Evolutionary conservation across 2,113 vertebrate species (phyloP).

Genomic region (Phycodurus eques): DNA sequence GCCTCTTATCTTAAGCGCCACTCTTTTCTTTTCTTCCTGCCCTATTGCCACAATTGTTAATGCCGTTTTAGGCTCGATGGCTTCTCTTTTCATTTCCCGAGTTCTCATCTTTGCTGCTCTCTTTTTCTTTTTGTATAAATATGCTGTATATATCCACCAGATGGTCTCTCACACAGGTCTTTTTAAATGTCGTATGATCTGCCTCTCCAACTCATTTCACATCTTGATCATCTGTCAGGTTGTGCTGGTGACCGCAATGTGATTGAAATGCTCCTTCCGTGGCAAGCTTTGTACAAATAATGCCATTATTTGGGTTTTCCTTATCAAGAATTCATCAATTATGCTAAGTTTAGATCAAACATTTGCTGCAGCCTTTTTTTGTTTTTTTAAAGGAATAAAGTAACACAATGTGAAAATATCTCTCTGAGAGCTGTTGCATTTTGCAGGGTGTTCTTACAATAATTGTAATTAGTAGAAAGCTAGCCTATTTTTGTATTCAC

Average conservation of each 20-base stretch:
- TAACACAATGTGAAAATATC: no score
- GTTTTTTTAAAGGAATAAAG: no score
- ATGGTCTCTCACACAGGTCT: neutral
- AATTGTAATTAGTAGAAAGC: no score
- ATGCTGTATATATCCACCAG: neutral
- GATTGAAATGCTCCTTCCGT: neutral
- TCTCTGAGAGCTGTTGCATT: no score
- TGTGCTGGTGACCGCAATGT: neutral
- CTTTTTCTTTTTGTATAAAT: neutral
- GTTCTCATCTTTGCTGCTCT: slow-evolving; percentile 11
- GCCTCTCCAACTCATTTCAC: neutral
- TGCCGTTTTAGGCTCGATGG: slow-evolving; percentile 31
- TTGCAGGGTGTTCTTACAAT: neutral
- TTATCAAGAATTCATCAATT: no score
- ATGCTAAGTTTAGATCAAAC: no score
- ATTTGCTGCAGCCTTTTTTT: no score
- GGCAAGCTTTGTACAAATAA: no score
- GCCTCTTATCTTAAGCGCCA: slow-evolving; percentile 25
- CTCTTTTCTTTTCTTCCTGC: slow-evolving; percentile 20
- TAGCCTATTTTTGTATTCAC: no score
- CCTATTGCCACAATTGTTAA: slow-evolving; percentile 29
- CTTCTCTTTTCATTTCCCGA: slow-evolving; percentile 16
- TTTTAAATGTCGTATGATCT: neutral
- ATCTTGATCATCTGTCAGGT: neutral
- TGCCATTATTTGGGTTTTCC: neutral